Base-by-base conservation (phyloP, 2,888 invertebrate genomes). In the Mythimna ferrago region DNA sequence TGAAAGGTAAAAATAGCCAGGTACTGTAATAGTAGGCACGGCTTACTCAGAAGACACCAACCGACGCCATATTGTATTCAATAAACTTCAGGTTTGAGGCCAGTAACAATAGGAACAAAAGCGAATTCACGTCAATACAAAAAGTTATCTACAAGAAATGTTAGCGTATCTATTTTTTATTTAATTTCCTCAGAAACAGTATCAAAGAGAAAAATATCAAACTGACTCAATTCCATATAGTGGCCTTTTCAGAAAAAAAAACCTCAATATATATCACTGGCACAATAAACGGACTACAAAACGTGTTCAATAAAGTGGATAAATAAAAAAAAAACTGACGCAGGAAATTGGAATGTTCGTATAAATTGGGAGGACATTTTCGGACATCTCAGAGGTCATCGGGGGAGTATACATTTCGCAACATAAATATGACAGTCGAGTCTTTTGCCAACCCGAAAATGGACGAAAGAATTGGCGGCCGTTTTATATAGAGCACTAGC, bases 311-410 rank as follows among this genome's bases (percentile, higher is more conserved):
- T 67, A 73, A 83, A 84, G 44, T 84, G 56, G 73, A 80, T 81
- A 78, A 76, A 82, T 73, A 84, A 76, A 84, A 48, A 83, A 78
- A 71, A 69, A 66, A 54, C 70, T 72, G 38, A 65, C 62, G 48
- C 81, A 83, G 85, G 84, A 84, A 85, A 84, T 84, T 84, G 83
- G 65, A 83, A 85, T 81, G 79, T 73, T 81, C 81, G 57, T 65
- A 74, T 66, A 73, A 78, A 80, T 79, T 75, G 72, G 35, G 21
- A 61, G 81, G 71, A 71, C 70, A 69, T 83, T 83, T 73, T 76
- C 21, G 73, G 76, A 71, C 71, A 72, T 81, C 72, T 75, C 65
- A n/a, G 63, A 64, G 76, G 76, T 81, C 81, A 58, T 66, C 66
- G 38, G 44, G 26, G 21, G 41, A 21, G 68, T 66, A 51, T 70